phyloP scores from a whole-genome alignment of 2,113 vertebrate species.

The Piprites chloris region DNA sequence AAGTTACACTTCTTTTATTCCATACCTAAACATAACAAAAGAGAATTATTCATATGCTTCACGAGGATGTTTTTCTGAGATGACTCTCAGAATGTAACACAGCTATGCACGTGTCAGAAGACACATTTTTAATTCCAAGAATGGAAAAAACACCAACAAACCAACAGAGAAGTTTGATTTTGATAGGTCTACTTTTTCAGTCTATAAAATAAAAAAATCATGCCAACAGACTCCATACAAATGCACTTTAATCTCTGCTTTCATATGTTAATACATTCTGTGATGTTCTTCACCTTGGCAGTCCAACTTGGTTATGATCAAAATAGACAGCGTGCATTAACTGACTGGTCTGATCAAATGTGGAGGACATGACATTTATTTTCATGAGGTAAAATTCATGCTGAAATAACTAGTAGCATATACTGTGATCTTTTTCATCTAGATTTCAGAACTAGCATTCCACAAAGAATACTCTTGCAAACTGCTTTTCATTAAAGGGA shows the following conservation, averaged over 20 bases:
- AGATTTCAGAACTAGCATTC: neutral
- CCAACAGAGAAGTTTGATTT: neutral
- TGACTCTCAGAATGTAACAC: neutral
- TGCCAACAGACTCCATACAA: neutral
- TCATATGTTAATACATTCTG: neutral
- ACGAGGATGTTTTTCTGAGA: neutral
- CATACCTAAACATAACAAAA: neutral
- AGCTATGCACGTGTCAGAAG: neutral
- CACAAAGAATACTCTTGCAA: neutral
- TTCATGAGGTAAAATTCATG: neutral
- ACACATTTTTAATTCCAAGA: neutral
- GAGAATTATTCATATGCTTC: neutral
- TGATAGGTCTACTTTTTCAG: neutral
- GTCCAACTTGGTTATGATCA: neutral
- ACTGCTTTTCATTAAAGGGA: neutral
- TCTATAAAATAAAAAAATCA: neutral
- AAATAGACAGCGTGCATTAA: neutral
- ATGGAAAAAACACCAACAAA: neutral
- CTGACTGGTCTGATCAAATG: neutral
- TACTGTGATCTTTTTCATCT: conserved; percentile 6
- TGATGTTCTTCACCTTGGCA: neutral
- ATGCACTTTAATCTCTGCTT: conserved; percentile 15
- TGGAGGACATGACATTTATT: conserved; percentile 1
- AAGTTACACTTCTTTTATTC: neutral
- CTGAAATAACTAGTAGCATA: neutral